Percentiles rank a stretch among this genome's conserved stretches.
Conservation (phyloP, 1,140 invertebrate genomes). For the Drosophila watanabei region DNA sequence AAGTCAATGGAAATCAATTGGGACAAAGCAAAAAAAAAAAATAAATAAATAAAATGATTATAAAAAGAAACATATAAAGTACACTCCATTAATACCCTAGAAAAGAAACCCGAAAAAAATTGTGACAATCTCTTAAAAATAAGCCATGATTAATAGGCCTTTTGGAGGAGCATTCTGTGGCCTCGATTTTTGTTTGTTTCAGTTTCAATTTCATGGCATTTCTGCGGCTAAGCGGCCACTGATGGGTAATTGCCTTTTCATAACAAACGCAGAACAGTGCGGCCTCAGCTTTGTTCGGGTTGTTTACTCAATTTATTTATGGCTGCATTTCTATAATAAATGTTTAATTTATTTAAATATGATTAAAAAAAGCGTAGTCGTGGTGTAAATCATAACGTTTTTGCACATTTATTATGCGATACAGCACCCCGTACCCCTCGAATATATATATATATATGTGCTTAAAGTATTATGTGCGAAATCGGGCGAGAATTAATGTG, state of each 20-base stretch:
- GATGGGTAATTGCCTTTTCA: slow-evolving; percentile 38
- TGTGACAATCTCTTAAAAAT: not conserved
- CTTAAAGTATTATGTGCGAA: slow-evolving; percentile 63
- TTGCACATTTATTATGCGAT: slow-evolving; percentile 69
- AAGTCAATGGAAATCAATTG: slow-evolving; percentile 56
- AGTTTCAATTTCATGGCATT: slow-evolving; percentile 24
- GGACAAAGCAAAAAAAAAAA: not conserved
- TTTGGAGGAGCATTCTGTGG: not conserved
- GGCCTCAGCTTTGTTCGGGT: slow-evolving; percentile 23
- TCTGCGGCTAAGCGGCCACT: slow-evolving; percentile 42
- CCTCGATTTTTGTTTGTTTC: slow-evolving; percentile 11
- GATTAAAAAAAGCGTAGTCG: slow-evolving; percentile 66
- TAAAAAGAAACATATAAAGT: not conserved
- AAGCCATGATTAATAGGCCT: slow-evolving; percentile 9
- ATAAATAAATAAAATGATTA: too few relatives aligned
- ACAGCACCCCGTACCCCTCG: not conserved
- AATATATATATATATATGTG: slow-evolving; percentile 1
- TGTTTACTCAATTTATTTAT: slow-evolving; percentile 78
- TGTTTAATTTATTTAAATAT: slow-evolving; percentile 83
- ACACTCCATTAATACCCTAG: slow-evolving; percentile 4
- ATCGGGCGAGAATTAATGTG: slow-evolving; percentile 69
- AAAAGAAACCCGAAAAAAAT: not conserved
- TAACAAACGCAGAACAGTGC: slow-evolving; percentile 12
- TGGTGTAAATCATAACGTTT: slow-evolving; percentile 74
- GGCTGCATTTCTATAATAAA: slow-evolving; percentile 72